A percentile compares a stretch with the other conserved stretches of the same genome.
Conservation (phyloP, 2,797 vertebrate species). For the Silurus aristotelis region DNA sequence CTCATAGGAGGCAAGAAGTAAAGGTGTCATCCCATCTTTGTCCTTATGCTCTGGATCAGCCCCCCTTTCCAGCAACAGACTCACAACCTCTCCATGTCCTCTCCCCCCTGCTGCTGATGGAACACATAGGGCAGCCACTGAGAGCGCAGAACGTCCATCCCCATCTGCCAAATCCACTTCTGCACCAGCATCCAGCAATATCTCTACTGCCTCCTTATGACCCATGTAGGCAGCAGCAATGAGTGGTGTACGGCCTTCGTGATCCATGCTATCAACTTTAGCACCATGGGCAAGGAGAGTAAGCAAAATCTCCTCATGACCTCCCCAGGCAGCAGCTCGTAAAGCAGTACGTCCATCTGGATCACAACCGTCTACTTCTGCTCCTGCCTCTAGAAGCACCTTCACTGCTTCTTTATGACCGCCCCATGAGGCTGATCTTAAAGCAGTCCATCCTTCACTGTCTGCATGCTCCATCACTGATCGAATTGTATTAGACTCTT, state of each 20-base stretch:
- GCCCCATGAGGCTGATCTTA: conserved; percentile 81
- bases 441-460: conserved; percentile 79
- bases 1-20: conserved; percentile 81
- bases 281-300: conserved; percentile 74
- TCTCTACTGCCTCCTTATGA: conserved; percentile 74
- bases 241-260: conserved; percentile 78
- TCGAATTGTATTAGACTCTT: conserved; percentile 45
- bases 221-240: conserved; percentile 85
- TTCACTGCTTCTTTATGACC: conserved; percentile 75
- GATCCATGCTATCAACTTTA: conserved; percentile 71
- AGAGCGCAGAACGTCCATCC: conserved; percentile 79
- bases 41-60: conserved; percentile 76
- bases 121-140: conserved; percentile 78
- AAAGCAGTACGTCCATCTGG: conserved; percentile 78
- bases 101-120: conserved; percentile 70
- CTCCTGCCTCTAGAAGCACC: conserved; percentile 74
- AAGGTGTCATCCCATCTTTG: conserved; percentile 78
- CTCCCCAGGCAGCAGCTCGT: conserved; percentile 82
- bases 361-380: conserved; percentile 77
- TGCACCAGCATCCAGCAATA: conserved; percentile 73
- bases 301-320: conserved; percentile 77
- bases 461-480: conserved; percentile 74
- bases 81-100: conserved; percentile 73
- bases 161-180: conserved; percentile 71
- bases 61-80: conserved; percentile 76